These are phyloP conservation scores for Drosophila bocqueti DNA, from an alignment of 1,140 invertebrate species.

Conservation along the genomic window DNA sequence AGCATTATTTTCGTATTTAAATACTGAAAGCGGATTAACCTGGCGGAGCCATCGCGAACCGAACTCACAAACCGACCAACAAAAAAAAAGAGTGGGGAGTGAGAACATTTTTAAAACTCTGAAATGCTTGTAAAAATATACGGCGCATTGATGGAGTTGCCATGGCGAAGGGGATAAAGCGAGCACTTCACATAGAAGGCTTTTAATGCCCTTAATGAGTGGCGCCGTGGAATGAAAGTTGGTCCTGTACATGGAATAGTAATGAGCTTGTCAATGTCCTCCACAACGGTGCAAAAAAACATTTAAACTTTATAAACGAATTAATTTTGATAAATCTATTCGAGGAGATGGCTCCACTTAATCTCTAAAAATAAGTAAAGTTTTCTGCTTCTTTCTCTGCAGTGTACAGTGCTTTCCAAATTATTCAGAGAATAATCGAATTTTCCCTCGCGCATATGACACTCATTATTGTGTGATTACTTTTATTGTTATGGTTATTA, in stretches of 20 bases:
- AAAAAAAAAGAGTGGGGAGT: slow-evolving; percentile 13
- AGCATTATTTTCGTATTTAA: slow-evolving; percentile 80
- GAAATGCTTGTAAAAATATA: slow-evolving; percentile 69
- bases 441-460: slow-evolving; percentile 59
- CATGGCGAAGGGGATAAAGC: slow-evolving; percentile 56
- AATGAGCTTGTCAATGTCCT: slow-evolving; percentile 51
- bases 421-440: not conserved
- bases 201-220: slow-evolving; percentile 79
- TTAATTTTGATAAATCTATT: slow-evolving; percentile 29
- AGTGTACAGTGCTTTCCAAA: not conserved
- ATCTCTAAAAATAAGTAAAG: no score
- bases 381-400: not conserved
- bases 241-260: slow-evolving; percentile 34
- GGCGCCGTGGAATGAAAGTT: slow-evolving; percentile 45
- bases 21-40: slow-evolving; percentile 80
- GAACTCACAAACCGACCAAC: slow-evolving; percentile 8
- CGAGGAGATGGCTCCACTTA: not conserved
- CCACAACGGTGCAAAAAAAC: slow-evolving; percentile 9
- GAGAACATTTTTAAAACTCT: slow-evolving; percentile 42
- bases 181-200: slow-evolving; percentile 64
- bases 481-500: slow-evolving; percentile 74
- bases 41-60: slow-evolving; percentile 36
- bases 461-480: slow-evolving; percentile 72
- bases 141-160: slow-evolving; percentile 72
- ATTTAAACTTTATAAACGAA: slow-evolving; percentile 44